Evolutionary conservation across 2,113 vertebrate species (phyloP).

Genomic region (Pygathrix nemaeus): DNA sequence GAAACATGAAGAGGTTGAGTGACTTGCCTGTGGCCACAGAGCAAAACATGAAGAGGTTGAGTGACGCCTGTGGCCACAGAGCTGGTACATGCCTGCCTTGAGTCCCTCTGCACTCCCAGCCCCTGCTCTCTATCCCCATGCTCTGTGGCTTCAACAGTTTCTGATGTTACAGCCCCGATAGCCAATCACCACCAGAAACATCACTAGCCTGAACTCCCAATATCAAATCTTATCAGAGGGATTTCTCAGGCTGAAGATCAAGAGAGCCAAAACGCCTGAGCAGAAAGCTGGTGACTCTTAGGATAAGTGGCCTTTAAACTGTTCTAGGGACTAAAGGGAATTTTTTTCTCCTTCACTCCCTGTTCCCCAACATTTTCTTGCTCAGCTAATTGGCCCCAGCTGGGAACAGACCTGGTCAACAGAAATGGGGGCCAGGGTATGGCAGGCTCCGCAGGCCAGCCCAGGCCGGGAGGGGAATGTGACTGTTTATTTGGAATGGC

Average conservation of each 20-base stretch:
- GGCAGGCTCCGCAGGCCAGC: constrained; percentile 78
- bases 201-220: neutral
- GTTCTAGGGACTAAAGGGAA: neutral
- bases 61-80: neutral
- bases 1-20: neutral
- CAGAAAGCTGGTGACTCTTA: constrained; percentile 18
- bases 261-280: constrained; percentile 64
- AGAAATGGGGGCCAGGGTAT: constrained; percentile 77
- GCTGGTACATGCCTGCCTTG: neutral
- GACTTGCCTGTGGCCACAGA: neutral
- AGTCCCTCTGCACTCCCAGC: neutral
- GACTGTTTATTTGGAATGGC: constrained; percentile 87
- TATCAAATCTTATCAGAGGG: neutral
- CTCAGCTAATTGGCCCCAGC: constrained; percentile 85
- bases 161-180: neutral
- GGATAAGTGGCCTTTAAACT: neutral
- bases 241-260: constrained; percentile 53
- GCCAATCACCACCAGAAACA: neutral
- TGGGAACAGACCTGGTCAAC: constrained; percentile 81
- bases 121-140: neutral
- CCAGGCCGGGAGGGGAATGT: constrained; percentile 79
- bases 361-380: constrained; percentile 51
- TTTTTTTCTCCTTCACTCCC: neutral
- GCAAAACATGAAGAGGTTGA: neutral
- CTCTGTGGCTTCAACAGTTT: neutral